A percentile compares a stretch with the other conserved stretches of the same genome.
These are phyloP conservation scores for Oscheius myriophilus DNA, from an alignment of 2,888 invertebrate genomes.

Conservation along the genomic window DNA sequence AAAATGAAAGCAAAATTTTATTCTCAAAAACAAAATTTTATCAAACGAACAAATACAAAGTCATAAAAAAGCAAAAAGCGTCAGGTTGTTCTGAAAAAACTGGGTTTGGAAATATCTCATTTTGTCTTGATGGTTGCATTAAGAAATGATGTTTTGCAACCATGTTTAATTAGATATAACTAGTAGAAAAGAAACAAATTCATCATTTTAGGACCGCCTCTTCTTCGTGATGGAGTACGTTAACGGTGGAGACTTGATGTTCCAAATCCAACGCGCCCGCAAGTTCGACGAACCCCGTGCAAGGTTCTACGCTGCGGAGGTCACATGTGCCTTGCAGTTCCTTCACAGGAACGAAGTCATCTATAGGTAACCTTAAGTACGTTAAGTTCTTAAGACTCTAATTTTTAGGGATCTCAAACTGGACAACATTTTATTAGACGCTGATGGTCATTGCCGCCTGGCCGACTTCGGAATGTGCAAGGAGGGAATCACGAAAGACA, in stretches of 20 bases:
- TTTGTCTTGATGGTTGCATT: too few species aligned
- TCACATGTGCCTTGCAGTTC: conserved; percentile 95
- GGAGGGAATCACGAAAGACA: conserved; percentile 88
- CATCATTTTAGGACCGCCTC: conserved; percentile 79
- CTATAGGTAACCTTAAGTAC: conserved; percentile 78
- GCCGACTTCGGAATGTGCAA: conserved; percentile 91
- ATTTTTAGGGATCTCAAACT: conserved; percentile 88
- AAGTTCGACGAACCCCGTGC: conserved; percentile 96
- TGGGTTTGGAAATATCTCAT: too few species aligned
- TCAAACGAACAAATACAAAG: too few species aligned
- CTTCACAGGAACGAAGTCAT: conserved; percentile 95
- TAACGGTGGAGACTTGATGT: conserved; percentile 84
- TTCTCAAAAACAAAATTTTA: too few species aligned
- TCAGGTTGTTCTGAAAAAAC: too few species aligned
- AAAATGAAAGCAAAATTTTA: too few species aligned
- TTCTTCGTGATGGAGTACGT: conserved; percentile 99
- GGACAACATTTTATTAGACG: conserved; percentile 95
- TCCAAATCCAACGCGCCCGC: conserved; percentile 96
- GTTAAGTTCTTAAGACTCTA: background rate
- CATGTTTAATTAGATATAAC: background rate
- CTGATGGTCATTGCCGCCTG: conserved; percentile 73
- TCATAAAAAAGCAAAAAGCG: too few species aligned
- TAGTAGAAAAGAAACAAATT: background rate
- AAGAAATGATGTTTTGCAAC: background rate
- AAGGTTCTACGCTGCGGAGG: conserved; percentile 95